These are phyloP conservation scores for Denticeps clupeoides DNA, from an alignment of 2,797 vertebrate species.

Conservation along the genomic window DNA sequence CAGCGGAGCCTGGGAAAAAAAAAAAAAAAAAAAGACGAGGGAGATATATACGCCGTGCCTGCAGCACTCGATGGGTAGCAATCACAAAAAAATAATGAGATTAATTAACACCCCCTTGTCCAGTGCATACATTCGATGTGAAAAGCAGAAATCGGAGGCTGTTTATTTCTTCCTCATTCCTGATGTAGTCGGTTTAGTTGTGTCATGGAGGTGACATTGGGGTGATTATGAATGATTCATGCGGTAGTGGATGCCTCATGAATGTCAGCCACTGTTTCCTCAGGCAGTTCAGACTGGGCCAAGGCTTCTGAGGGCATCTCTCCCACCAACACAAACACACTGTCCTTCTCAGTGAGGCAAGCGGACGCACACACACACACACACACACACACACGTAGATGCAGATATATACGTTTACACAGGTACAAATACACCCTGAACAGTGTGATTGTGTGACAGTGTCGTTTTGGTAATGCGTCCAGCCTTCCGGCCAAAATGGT, in stretches of 20 bases:
- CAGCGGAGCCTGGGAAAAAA: not conserved
- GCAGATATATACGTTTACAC: not conserved
- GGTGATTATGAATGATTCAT: conserved; percentile 30
- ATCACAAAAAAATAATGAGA: conserved; percentile 4
- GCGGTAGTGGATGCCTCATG: conserved; percentile 21
- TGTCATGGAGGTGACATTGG: conserved; percentile 24
- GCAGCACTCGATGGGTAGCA: not conserved
- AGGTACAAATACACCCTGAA: not conserved
- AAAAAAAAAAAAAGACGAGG: too few relatives aligned
- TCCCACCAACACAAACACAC: conserved; percentile 13
- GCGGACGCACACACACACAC: not conserved
- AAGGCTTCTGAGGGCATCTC: conserved; percentile 2
- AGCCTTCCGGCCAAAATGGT: too few relatives aligned
- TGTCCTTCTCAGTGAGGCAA: conserved; percentile 7
- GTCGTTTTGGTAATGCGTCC: too few relatives aligned
- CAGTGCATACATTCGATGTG: conserved; percentile 3
- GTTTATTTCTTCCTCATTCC: not conserved
- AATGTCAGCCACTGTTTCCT: conserved; percentile 29
- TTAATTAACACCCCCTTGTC: conserved; percentile 5
- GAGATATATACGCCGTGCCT: not conserved
- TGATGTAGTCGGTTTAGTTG: conserved; percentile 8
- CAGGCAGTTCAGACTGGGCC: conserved; percentile 14
- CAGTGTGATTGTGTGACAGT: too few relatives aligned
- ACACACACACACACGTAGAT: not conserved
- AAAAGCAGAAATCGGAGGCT: not conserved